Base-by-base conservation (phyloP, 2,113 vertebrate species). In the Bos indicus region DNA sequence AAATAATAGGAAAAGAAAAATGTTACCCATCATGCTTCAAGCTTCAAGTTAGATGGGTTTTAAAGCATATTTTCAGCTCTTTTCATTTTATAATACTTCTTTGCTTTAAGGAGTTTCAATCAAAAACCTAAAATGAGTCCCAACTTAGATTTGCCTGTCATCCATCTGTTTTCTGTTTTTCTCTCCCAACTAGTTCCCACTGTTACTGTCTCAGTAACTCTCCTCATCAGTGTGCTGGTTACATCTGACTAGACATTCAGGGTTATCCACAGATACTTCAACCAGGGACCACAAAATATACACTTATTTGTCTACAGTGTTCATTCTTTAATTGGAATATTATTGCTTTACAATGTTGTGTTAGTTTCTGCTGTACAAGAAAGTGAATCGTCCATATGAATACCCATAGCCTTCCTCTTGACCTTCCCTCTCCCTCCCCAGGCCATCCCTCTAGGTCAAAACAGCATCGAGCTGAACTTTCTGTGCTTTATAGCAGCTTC, bases 41-140 rank as follows among this genome's bases (percentile, higher is more conserved):
- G 54, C 8, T 23, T 94, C 83, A 88, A 87, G 28, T 56, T 96
- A 19, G 25, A 25, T 80, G 23, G n/a, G 74, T 67, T 60, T 40
- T 46, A 0, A 78, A 48, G 9, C 25, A 90, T 74, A 74, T 46
- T 74, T 78, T 17, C 2, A 62, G 3, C 90, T 8, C 3, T 26
- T 95, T 97, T 94, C 60, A 74, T 46, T 97, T 88, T 78, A 43
- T 54, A 90, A 36, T 67, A 93, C 23, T 48, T 11, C n/a, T 94
- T 97, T 92, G 15, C 33, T 88, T 82, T 48, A 51, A 62, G n/a
- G 62, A 91, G 51, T 54, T 83, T 71, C 33, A 5, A 59, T 51
- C 15, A 4, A 54, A 95, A 78, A 74, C 91, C 90, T 60, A 7
- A 97, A 84, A 67, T 43, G 33, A 56, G 7, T 90, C 9, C 77